A percentile compares a stretch with the other conserved stretches of the same genome.
Evolutionary conservation across 1,140 invertebrate genomes (phyloP).

Genomic region (Diabrotica undecimpunctata): DNA sequence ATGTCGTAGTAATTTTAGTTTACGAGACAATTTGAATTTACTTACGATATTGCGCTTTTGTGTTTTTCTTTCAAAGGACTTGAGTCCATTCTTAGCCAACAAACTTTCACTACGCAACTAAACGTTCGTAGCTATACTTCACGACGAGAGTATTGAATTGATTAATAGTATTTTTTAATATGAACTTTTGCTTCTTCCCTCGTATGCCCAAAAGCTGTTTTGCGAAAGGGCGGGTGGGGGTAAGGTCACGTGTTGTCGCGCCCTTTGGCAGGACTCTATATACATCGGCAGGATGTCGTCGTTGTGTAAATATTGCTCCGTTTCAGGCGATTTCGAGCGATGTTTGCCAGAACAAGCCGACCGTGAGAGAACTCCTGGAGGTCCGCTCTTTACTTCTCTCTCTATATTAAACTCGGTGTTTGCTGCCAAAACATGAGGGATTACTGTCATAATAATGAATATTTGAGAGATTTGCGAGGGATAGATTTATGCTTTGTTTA

Average conservation of each 20-base stretch:
- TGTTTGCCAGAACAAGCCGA: constrained; percentile 1
- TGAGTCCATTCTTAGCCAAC: too few species aligned
- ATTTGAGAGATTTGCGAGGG: background rate
- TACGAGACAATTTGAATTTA: background rate
- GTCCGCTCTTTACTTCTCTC: background rate
- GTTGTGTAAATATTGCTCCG: constrained; percentile 17
- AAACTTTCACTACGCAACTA: too few species aligned
- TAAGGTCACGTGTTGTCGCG: constrained; percentile 14
- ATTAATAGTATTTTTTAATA: too few species aligned
- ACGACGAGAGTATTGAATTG: too few species aligned
- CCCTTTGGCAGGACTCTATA: constrained; percentile 16
- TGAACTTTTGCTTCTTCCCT: too few species aligned
- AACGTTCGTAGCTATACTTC: too few species aligned
- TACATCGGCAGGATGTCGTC: constrained; percentile 13
- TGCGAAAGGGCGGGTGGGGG: background rate
- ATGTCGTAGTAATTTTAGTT: too few species aligned
- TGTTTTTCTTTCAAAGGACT: background rate
- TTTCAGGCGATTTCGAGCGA: constrained; percentile 8
- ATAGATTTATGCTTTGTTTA: background rate
- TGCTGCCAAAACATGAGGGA: constrained; percentile 23
- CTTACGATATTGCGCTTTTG: background rate
- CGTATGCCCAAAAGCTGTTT: too few species aligned
- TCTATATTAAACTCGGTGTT: constrained; percentile 22
- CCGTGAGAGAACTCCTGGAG: constrained; percentile 20
- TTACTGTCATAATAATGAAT: constrained; percentile 22